Base-by-base conservation (phyloP, 2,888 invertebrate species). In the Drosophila algonquin region DNA sequence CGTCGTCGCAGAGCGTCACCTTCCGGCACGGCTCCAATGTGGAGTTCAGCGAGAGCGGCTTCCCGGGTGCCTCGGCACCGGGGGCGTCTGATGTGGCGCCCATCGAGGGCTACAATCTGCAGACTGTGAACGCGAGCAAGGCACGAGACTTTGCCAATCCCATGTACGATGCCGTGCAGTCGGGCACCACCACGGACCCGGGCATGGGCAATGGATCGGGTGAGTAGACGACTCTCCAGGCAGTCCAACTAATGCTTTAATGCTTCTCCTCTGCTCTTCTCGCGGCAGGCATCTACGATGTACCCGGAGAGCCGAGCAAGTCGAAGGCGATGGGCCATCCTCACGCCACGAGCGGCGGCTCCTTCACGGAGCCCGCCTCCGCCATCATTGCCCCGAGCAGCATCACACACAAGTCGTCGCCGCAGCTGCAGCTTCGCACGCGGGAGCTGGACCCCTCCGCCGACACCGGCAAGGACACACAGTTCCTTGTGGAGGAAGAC, bases 121-220 rank as follows among this genome's bases (percentile, higher is more conserved):
- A 96, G 87, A 96, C 97, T 74, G 94, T 96, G 3, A 94, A 94
- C 81, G 94, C 95, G 80, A 80, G 81, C 35, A 97, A 97, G 92
- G 95, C 95, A 65, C 94, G 98, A 59, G 98, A 99, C 93, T 99
- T 99, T 93, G 96, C 97, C 90, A 99, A 99, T 93, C 99, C 99
- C 54, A 98, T 99, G 97, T 99, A 99, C 92, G 99, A 99, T 90
- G 97, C 97, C 54, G 96, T 96, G 62, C 95, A 95, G 79, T 93
- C 95, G 76, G 94, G 94, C 58, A 92, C 92, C 70, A 93, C 91
- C 80, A 92, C 93, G 27, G 94, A 94, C 79, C 93, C 93, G 35
- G 93, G 92, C 58, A 92, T 94, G 77, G 94, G 94, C 75, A 95
- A 95, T 81, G 94, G 95, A 80, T 93, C 93, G 87, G 94, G 94